Evolutionary conservation across 2,113 vertebrate species (phyloP).

Genomic region (Dinomys branickii): DNA sequence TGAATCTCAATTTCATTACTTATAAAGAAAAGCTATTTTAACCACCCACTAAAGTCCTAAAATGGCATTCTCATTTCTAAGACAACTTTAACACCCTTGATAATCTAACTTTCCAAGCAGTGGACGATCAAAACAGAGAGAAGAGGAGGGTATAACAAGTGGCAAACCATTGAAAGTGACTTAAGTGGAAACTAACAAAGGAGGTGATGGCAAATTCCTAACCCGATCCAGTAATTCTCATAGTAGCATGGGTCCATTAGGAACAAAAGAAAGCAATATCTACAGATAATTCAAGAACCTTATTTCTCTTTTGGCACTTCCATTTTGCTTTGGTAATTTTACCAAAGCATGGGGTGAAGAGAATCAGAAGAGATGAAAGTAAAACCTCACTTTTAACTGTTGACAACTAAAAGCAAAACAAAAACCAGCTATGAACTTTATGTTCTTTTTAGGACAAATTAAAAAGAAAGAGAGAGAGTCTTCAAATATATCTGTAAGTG

Average conservation of each 20-base stretch:
- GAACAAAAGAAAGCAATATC: slow-evolving; percentile 33
- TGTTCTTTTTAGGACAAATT: slow-evolving; percentile 13
- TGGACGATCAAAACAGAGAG: not conserved
- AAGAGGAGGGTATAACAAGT: not conserved
- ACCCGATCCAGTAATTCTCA: not conserved
- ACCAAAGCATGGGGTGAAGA: slow-evolving; percentile 28
- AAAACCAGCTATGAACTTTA: not conserved
- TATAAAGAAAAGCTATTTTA: slow-evolving; percentile 13
- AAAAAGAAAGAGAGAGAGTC: not conserved
- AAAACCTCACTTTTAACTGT: slow-evolving; percentile 21
- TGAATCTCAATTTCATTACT: slow-evolving; percentile 4
- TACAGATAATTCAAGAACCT: not conserved
- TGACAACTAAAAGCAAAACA: slow-evolving; percentile 51
- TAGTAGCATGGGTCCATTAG: not conserved
- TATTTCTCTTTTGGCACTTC: slow-evolving; percentile 40
- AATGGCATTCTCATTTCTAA: slow-evolving; percentile 8
- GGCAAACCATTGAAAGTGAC: not conserved
- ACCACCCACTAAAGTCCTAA: not conserved
- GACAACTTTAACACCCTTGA: not conserved
- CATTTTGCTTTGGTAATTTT: slow-evolving; percentile 54
- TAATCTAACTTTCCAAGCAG: slow-evolving; percentile 15
- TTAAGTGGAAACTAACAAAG: not conserved
- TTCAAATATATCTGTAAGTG: not conserved
- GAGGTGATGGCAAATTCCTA: not conserved
- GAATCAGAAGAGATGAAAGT: slow-evolving; percentile 46